Base-by-base conservation (phyloP, 1,140 invertebrate genomes). In the Bombus confusus region DNA sequence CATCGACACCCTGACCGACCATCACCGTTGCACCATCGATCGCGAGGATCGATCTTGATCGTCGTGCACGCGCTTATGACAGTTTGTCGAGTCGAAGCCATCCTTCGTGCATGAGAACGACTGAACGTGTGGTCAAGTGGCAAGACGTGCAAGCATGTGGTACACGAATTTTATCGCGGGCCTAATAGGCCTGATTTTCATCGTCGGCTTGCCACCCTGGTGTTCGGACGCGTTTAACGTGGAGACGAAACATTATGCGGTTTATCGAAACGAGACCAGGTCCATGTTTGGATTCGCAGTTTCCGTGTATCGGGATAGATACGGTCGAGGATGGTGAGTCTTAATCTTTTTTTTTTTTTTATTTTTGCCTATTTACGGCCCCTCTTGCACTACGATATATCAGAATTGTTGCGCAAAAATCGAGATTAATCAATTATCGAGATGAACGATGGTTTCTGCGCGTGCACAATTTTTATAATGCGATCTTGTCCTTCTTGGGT, bases 201-300 rank as follows among this genome's bases (percentile, higher is more conserved):
- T 83, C n/a, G 52, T 90, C 25, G 79, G 25, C 4, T 85, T 57
- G 5, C 76, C 85, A 62, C 71, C 85, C 22, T 43, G 79, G 59
- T 69, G 31, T 31, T 62, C 71, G 31, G 87, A 89, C 8, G 89
- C 90, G 37, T 94, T 94, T 69, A 94, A 94, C 68, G 80, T 94
- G 37, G 93, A 94, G 69, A 94, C 91, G 12, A 93, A 91, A 87
- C 91, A 94, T 76, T 93, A 92, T 39, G 87, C 93, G 28, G 79
- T 94, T 80, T 94, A 94, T 71, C 87, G 78, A 9, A 87, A 85
- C 31, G 91, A 91, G 37, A 57, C 41, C 8, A 86, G 71, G 0
- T 94, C 92, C 68, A 94, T 94, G 94, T 94, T 94, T 68, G 94
- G 94, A 47, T 94, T 93, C 86, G 89, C 94, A 0, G 93, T 94